Percentiles rank a stretch among this genome's conserved stretches.
Evolutionary conservation across 2,797 vertebrate species (phyloP).

Genomic region (Coendou prehensilis): DNA sequence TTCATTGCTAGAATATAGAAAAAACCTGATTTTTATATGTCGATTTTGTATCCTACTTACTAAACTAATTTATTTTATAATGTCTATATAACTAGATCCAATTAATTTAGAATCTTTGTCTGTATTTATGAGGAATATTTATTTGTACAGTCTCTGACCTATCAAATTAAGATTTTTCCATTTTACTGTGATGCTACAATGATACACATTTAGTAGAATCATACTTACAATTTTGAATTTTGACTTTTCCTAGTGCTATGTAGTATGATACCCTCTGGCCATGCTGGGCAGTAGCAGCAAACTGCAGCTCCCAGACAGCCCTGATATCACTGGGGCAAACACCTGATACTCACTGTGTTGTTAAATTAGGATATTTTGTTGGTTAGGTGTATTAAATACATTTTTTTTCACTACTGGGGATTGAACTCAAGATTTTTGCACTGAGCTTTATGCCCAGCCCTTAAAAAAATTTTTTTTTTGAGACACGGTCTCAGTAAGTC

Average conservation of each 20-base stretch:
- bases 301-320: not conserved
- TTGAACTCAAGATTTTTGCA: not conserved
- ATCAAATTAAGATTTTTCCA: not conserved
- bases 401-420: not conserved
- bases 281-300: not conserved
- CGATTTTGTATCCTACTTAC: not conserved
- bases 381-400: not conserved
- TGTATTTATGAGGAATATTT: not conserved
- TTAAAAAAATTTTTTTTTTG: not conserved
- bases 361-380: not conserved
- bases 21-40: not conserved
- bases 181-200: not conserved
- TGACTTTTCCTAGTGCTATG: not conserved
- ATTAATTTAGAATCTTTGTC: not conserved
- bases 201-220: not conserved
- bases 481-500: not conserved
- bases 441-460: not conserved
- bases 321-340: too few relatives aligned
- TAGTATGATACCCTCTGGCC: not conserved
- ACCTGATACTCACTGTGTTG: not conserved
- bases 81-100: not conserved
- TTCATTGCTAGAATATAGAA: not conserved
- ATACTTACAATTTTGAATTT: not conserved
- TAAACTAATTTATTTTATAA: conserved; percentile 8
- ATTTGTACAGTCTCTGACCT: not conserved